phyloP scores from a whole-genome alignment of 2,888 invertebrate genomes.

The Drosophila aldrichi region DNA sequence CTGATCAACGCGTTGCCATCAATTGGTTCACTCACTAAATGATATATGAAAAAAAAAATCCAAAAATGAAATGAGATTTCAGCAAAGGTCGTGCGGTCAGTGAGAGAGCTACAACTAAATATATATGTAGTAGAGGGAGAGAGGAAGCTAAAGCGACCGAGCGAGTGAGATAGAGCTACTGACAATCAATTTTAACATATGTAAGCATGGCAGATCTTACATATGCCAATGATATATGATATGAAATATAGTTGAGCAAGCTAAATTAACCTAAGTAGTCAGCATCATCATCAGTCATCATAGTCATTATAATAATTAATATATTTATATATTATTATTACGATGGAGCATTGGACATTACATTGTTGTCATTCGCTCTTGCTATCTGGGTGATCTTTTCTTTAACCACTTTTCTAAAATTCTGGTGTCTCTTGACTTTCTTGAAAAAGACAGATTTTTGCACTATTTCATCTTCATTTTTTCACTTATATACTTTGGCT shows the following conservation, averaged over 20 bases:
- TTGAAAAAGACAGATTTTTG: background rate
- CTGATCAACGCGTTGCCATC: conserved; percentile 20
- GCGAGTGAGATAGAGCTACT: background rate
- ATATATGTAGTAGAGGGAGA: background rate
- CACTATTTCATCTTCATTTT: background rate
- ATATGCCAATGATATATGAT: background rate
- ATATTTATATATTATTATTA: too few species aligned
- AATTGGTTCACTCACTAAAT: conserved; percentile 38
- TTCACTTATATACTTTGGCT: conserved; percentile 23
- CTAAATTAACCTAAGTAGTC: background rate
- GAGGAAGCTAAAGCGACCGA: background rate
- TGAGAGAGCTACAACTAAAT: conserved; percentile 8
- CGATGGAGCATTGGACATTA: too few species aligned
- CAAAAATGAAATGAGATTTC: conserved; percentile 32
- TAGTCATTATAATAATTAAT: too few species aligned
- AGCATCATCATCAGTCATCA: background rate
- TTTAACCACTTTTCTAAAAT: background rate
- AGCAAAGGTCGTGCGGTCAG: conserved; percentile 9
- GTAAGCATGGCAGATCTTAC: background rate
- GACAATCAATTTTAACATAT: background rate
- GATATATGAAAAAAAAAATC: conserved; percentile 15
- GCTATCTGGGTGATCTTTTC: background rate
- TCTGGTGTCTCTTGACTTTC: background rate
- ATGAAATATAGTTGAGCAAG: background rate
- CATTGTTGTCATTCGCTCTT: too few species aligned